Base-by-base conservation (phyloP, 1,140 invertebrate species). In the Penaeus japonicus region DNA sequence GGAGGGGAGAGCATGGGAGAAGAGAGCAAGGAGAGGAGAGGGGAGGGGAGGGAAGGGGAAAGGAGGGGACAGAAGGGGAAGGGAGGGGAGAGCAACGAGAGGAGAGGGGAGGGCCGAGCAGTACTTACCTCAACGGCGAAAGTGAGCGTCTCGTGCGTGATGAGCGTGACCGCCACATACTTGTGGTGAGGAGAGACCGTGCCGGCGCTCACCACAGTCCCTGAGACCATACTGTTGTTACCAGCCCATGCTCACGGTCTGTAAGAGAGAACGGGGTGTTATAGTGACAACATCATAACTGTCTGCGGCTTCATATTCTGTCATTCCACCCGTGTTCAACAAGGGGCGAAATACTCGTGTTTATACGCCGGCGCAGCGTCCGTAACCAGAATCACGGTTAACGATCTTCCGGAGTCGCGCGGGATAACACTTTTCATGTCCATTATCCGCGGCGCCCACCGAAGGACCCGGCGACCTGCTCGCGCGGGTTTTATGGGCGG, bases 141-240 rank as follows among this genome's bases (percentile, higher is more conserved):
- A 84, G 86, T 88, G 80, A 88, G 62, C 32, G 86, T 88, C 59
- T 88, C 86, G 47, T 82, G 55, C 5, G 86, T 88, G 80, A 84
- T 54, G 86, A 88, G 81, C 57, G 79, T 77, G 70, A 88, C 80
- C 70, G 86, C 65, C 59, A 88, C 86, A 88, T 84, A 84, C 70
- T 88, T 88, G 65, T 88, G 86, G 54, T 88, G 86, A 39, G 86
- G 80, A 83, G 86, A 75, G 86, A 88, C 86, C 62, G 65, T 62
- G 55, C 86, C 79, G 70, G 78, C 81, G 70, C 80, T 81, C 86
- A 88, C 86, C 86, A 77, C 86, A 82, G 59, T 83, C 70, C 86
- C 86, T 54, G 86, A 75, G 62, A 88, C 78, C 86, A 88, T 88
- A 84, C 86, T 88, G 86, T 27, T 27, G 70, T 73, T 73, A 73